Evolutionary conservation across 2,797 vertebrate species (phyloP).

Genomic region (Myotis findleyi): DNA sequence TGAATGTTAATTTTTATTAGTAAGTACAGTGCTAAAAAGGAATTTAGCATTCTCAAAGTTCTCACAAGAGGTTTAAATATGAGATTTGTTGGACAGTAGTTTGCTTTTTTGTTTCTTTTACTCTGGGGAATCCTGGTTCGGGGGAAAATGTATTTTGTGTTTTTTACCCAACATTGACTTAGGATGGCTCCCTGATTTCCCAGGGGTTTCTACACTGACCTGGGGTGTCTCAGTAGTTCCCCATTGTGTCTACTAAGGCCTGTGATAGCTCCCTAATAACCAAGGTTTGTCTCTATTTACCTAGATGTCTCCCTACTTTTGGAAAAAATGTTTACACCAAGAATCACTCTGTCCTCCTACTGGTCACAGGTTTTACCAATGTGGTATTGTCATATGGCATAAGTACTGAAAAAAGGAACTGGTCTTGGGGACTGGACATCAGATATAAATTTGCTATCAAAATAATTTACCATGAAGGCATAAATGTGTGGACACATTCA

Average conservation of each 20-base stretch:
- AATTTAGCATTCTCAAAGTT: slow-evolving; percentile 54
- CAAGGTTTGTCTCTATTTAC: not conserved
- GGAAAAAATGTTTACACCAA: not conserved
- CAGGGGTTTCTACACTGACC: not conserved
- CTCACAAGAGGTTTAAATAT: slow-evolving; percentile 33
- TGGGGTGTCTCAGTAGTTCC: not conserved
- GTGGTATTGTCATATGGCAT: not conserved
- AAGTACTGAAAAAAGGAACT: slow-evolving; percentile 16
- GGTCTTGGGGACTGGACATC: not conserved
- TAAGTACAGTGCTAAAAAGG: slow-evolving; percentile 31
- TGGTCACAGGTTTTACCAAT: not conserved
- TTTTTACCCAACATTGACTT: not conserved
- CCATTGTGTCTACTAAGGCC: not conserved
- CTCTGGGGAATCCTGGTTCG: slow-evolving; percentile 28
- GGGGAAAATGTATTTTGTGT: not conserved
- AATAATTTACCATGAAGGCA: not conserved
- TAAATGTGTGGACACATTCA: not conserved
- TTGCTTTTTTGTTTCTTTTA: slow-evolving; percentile 45
- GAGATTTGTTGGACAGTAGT: slow-evolving; percentile 34
- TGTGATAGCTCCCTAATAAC: not conserved
- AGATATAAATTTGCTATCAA: not conserved
- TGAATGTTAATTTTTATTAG: slow-evolving; percentile 44
- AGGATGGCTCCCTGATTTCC: not conserved
- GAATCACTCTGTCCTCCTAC: not conserved
- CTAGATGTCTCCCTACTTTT: not conserved